phyloP scores from a whole-genome alignment of 2,113 vertebrate genomes.

The Microcebus murinus region DNA sequence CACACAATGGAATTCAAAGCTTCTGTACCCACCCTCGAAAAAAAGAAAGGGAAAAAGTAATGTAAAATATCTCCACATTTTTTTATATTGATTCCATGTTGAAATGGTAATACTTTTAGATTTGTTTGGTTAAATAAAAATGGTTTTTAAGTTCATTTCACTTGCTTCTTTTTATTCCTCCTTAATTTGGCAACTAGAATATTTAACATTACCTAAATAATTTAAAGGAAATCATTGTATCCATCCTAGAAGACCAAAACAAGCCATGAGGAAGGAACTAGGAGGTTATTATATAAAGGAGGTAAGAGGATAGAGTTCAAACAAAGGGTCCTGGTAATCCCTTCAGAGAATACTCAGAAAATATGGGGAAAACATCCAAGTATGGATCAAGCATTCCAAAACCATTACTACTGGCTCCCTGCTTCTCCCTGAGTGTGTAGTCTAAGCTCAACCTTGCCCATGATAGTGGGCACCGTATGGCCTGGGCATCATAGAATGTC shows the following conservation, averaged over 20 bases:
- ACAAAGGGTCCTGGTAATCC: background rate
- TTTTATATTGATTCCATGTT: background rate
- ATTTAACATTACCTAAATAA: background rate
- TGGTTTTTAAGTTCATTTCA: background rate
- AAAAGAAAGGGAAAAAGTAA: background rate
- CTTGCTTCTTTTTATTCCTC: background rate
- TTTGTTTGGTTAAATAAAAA: background rate
- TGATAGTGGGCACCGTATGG: background rate
- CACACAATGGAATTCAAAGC: background rate
- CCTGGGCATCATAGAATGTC: background rate
- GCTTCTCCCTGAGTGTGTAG: background rate
- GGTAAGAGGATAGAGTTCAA: background rate
- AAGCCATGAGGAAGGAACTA: background rate
- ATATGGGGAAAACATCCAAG: background rate
- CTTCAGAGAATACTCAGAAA: background rate
- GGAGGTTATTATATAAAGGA: background rate
- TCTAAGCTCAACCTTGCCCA: background rate
- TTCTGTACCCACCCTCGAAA: background rate
- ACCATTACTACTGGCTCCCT: background rate
- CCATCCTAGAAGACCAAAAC: background rate
- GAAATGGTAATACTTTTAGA: slow-evolving; percentile 14
- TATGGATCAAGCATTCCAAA: background rate
- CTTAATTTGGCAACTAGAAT: background rate
- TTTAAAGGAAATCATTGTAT: background rate
- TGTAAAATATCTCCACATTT: background rate